phyloP scores from a whole-genome alignment of 2,113 vertebrate species.

The Atrichornis clamosus region DNA sequence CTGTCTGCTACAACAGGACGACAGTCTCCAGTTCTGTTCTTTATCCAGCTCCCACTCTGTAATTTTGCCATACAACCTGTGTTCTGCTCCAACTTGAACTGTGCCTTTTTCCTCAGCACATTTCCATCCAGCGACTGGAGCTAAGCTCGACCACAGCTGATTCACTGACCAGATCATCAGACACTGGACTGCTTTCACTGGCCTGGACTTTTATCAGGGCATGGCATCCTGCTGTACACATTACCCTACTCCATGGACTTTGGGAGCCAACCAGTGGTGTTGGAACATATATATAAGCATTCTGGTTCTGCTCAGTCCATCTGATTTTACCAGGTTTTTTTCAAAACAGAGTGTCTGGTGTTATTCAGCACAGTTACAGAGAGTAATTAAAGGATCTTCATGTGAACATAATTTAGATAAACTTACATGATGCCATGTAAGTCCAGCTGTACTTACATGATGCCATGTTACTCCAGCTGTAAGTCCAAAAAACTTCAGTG shows the following conservation, averaged over 20 bases:
- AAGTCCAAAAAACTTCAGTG: background rate
- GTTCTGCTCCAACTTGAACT: background rate
- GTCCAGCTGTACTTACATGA: too few relatives aligned
- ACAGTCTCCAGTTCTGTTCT: background rate
- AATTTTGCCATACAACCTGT: background rate
- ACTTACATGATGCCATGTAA: background rate
- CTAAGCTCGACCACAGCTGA: background rate
- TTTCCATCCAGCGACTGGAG: background rate
- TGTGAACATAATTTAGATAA: background rate
- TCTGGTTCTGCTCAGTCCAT: background rate
- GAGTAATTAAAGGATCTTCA: background rate
- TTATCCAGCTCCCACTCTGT: background rate
- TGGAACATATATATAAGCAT: background rate
- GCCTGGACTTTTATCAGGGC: background rate
- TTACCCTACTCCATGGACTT: background rate
- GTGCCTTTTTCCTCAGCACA: background rate
- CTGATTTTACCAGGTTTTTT: background rate
- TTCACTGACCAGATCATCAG: background rate
- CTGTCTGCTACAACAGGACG: background rate
- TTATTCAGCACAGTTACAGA: background rate
- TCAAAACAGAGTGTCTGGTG: background rate
- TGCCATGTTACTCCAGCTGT: too few relatives aligned
- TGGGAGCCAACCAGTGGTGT: background rate
- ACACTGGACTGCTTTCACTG: background rate
- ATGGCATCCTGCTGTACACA: rapidly evolving